Percentiles rank a stretch among this genome's conserved stretches.
phyloP scores from a whole-genome alignment of 1,140 invertebrate genomes.

The Latrodectus geometricus region DNA sequence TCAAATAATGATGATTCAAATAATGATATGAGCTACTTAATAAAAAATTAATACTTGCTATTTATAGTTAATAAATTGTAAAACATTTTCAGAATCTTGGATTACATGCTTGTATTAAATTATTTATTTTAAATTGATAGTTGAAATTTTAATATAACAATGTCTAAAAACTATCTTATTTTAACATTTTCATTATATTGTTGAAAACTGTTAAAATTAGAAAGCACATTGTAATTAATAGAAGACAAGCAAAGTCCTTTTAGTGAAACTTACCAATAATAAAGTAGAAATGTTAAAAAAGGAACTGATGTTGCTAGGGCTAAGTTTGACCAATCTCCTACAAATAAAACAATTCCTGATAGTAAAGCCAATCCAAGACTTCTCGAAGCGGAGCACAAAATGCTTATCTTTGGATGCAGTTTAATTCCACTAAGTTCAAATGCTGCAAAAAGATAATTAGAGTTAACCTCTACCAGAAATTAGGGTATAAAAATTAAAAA shows the following conservation, averaged over 20 bases:
- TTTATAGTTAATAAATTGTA: too few species aligned
- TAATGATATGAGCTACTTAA: too few species aligned
- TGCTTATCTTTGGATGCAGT: conserved; percentile 78
- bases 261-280: conserved; percentile 78
- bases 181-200: too few species aligned
- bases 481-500: too few species aligned
- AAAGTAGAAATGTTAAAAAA: conserved; percentile 84
- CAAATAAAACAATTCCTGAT: conserved; percentile 80
- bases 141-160: too few species aligned
- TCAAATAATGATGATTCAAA: too few species aligned
- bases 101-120: too few species aligned
- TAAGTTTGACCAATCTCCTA: conserved; percentile 82
- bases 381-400: conserved; percentile 82
- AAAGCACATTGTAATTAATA: neutral
- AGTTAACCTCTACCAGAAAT: neutral
- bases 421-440: conserved; percentile 82
- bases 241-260: neutral
- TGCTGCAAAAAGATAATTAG: conserved; percentile 72
- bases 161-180: too few species aligned
- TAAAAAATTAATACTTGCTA: too few species aligned
- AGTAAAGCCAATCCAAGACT: conserved; percentile 80
- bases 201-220: too few species aligned
- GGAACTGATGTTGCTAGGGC: conserved; percentile 84
- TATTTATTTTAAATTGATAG: too few species aligned
- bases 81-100: too few species aligned